These are phyloP conservation scores for Ichneumon xanthorius DNA, from an alignment of 2,888 invertebrate species.

Conservation along the genomic window DNA sequence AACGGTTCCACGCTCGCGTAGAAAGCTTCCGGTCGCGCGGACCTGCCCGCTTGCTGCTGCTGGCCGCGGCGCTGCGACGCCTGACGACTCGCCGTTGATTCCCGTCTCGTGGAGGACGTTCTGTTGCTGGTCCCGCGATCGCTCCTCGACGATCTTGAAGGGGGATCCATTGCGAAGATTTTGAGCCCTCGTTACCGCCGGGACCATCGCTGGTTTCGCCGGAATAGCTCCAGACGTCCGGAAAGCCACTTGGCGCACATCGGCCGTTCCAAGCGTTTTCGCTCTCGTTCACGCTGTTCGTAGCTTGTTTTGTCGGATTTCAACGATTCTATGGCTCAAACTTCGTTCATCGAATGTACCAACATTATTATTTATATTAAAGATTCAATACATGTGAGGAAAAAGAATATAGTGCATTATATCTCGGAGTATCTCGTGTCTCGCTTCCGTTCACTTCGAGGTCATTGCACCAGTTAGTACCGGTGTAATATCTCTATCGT, in stretches of 20 bases:
- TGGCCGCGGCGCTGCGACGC: constrained; percentile 25
- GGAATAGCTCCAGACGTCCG: not conserved
- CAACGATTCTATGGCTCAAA: not conserved
- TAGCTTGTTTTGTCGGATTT: not conserved
- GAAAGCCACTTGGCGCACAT: not conserved
- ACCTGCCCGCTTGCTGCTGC: constrained; percentile 25
- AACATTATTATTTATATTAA: not conserved
- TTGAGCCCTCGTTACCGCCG: constrained; percentile 13
- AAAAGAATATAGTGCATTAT: constrained; percentile 40
- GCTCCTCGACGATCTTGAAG: constrained; percentile 62
- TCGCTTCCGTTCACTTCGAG: constrained; percentile 73
- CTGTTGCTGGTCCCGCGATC: constrained; percentile 71
- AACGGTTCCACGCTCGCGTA: constrained; percentile 79
- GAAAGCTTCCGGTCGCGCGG: constrained; percentile 75
- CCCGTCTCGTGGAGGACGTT: constrained; percentile 69
- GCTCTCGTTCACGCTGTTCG: not conserved
- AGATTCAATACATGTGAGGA: constrained; percentile 15
- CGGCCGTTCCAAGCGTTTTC: not conserved
- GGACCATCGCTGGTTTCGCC: constrained; percentile 58
- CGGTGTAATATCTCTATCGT: constrained; percentile 63
- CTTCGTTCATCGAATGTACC: not conserved
- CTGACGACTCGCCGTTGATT: constrained; percentile 61
- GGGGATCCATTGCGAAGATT: constrained; percentile 54
- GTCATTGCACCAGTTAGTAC: constrained; percentile 72
- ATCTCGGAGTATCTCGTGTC: constrained; percentile 60